A percentile compares a stretch with the other conserved stretches of the same genome.
Conservation (phyloP, 2,113 vertebrate genomes). For the Oncorhynchus nerka region DNA sequence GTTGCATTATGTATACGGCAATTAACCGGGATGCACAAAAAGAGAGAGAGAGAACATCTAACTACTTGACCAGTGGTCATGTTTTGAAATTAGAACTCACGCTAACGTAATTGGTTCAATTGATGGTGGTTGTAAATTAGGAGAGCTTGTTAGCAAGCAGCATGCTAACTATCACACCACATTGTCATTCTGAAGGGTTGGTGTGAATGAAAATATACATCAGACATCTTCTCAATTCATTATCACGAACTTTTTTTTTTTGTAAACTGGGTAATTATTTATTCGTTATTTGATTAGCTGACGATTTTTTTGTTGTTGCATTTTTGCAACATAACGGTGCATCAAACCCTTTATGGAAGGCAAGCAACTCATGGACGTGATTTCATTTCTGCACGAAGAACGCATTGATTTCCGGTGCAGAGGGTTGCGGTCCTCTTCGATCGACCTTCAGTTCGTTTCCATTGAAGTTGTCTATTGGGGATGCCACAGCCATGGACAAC, state of each 20-base stretch:
- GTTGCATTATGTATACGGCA: too few relatives aligned
- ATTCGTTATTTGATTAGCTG: too few relatives aligned
- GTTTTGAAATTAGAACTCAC: constrained; percentile 22
- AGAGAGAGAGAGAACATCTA: too few relatives aligned
- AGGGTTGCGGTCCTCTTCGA: constrained; percentile 59
- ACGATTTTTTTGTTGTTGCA: too few relatives aligned
- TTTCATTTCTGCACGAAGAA: neutral
- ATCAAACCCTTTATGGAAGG: too few relatives aligned
- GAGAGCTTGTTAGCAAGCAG: constrained; percentile 7
- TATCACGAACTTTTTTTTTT: too few relatives aligned
- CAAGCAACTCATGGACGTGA: too few relatives aligned
- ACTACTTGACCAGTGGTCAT: too few relatives aligned
- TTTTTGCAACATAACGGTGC: too few relatives aligned
- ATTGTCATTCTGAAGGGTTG: constrained; percentile 38
- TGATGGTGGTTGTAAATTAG: neutral
- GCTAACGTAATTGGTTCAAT: neutral
- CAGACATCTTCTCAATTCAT: too few relatives aligned
- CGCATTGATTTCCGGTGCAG: constrained; percentile 39
- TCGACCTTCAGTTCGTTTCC: constrained; percentile 26
- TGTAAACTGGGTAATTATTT: too few relatives aligned
- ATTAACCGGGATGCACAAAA: too few relatives aligned
- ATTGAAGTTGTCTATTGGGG: constrained; percentile 48
- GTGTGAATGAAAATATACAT: constrained; percentile 3
- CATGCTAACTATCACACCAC: constrained; percentile 30
- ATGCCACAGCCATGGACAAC: constrained; percentile 58